Evolutionary conservation across 2,888 invertebrate genomes (phyloP), one percentile per base, ranked within the genome.

Genomic region (Hydrotaea diabolus): DNA sequence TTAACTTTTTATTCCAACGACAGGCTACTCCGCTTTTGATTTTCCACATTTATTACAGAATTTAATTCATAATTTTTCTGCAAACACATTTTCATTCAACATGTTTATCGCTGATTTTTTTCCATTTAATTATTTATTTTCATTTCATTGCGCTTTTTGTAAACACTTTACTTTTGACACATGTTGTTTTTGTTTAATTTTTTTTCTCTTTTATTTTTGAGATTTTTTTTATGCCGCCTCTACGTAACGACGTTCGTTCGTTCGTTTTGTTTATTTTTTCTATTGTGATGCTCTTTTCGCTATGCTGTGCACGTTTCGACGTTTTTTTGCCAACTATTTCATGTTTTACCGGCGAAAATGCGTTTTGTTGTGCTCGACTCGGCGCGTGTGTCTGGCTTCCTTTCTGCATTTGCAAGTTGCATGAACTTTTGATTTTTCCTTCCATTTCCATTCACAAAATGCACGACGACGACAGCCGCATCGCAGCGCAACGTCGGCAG

Each of bases 251-350:
- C 17, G 62, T n/a, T n/a, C n/a, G 15, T 69, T 7, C 46, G 39
- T 15, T 64, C 4, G 17, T 49, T 49, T 49, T 19, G 8, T 31
- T 55, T 43, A 71, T 55, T 77, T 69, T n/a, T 49, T 23, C 21
- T 43, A n/a, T 49, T 49, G 49, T 49, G n/a, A 49, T 2, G 49
- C n/a, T 23, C 15, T 19, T 11, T 46, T 72, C 7, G 21, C n/a
- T 26, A 71, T 79, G 82, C 76, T 82, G 82, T 89, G 89, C 90
- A 90, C 89, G 90, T 89, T 89, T 87, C 89, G 86, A 88, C 87
- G 88, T 89, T 90, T 89, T 89, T 89, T 90, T 89, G 88, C 89
- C 89, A 90, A 90, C 90, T 89, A 89, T 75, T 88, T 85, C 87
- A 82, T 88, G 86, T 88, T 87, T 83, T 87, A 88, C 89, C 89